Evolutionary conservation across 2,797 vertebrate genomes (phyloP).

Genomic region (Craterocephalus amniculus): DNA sequence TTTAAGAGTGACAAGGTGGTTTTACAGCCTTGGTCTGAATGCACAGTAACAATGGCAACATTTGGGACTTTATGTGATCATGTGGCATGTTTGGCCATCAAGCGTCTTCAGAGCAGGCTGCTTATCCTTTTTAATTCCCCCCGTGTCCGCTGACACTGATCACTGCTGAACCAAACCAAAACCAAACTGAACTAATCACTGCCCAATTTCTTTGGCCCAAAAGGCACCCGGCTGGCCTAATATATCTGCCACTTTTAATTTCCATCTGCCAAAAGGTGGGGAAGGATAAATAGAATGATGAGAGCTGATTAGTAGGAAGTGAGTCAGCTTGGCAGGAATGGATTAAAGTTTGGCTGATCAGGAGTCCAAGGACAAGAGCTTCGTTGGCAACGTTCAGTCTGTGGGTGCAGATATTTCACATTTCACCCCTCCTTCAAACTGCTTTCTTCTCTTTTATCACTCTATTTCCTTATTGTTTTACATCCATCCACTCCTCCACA

Average conservation of each 20-base stretch:
- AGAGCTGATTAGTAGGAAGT: constrained; percentile 52
- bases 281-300: constrained; percentile 53
- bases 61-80: constrained; percentile 3
- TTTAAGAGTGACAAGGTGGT: too few relatives aligned
- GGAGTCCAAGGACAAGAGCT: constrained; percentile 32
- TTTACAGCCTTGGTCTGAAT: too few relatives aligned
- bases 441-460: background rate
- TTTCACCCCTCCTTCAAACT: constrained; percentile 4
- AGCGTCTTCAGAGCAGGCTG: constrained; percentile 21
- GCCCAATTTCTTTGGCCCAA: constrained; percentile 60
- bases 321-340: constrained; percentile 49
- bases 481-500: background rate
- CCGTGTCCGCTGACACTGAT: constrained; percentile 34
- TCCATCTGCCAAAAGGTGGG: constrained; percentile 60
- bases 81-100: constrained; percentile 8
- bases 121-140: constrained; percentile 33
- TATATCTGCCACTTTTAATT: constrained; percentile 66
- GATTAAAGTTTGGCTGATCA: constrained; percentile 54
- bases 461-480: constrained; percentile 5
- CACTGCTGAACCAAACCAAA: constrained; percentile 47
- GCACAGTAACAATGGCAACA: background rate
- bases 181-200: constrained; percentile 62
- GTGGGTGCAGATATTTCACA: constrained; percentile 14
- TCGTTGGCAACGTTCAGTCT: constrained; percentile 2
- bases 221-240: constrained; percentile 53